Evolutionary conservation across 2,888 invertebrate genomes (phyloP), one percentile per base, ranked within the genome.

Genomic region (Pheosia tremula): DNA sequence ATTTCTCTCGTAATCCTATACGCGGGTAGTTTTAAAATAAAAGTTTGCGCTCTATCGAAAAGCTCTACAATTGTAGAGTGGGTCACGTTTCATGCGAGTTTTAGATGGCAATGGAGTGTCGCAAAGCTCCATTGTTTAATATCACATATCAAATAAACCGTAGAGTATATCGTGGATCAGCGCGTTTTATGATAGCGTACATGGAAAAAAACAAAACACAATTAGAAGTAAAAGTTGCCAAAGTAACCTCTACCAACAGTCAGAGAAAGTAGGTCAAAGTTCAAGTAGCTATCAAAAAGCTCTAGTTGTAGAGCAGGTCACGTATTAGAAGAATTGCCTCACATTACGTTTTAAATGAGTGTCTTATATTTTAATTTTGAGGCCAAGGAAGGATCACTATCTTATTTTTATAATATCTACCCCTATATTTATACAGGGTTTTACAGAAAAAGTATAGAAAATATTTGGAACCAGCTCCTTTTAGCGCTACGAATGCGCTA

Each of bases 11-110:
- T 50, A 50, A 50, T 50, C 50, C 11, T 13, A 55, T 57, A 63
- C 63, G 54, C 50, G 13, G 49, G 59, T 56, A 59, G 62, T 64
- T 67, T 61, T 64, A 66, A 65, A 64, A 50, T 50, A 58, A 60
- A 68, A 24, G 53, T 60, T 49, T 56, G 47, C 50, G 54, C 52
- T 64, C 66, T 57, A 50, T 64, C 49, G 55, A 55, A 61, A 54
- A 61, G 59, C 61, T 70, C 58, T 55, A 69, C 69, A 68, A 73
- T 67, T 66, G 58, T 53, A 58, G 41, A 37, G 50, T 52, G 52
- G 53, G 58, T 64, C 66, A 68, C 74, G 70, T 69, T 67, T 67
- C 66, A 76, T 64, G 61, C 64, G 61, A 64, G 57, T 64, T 74
- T 68, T 53, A 64, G 70, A 75, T 72, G 66, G 68, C 43, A 54